Conservation (phyloP, 2,888 invertebrate species). For the Troides aeacus region DNA sequence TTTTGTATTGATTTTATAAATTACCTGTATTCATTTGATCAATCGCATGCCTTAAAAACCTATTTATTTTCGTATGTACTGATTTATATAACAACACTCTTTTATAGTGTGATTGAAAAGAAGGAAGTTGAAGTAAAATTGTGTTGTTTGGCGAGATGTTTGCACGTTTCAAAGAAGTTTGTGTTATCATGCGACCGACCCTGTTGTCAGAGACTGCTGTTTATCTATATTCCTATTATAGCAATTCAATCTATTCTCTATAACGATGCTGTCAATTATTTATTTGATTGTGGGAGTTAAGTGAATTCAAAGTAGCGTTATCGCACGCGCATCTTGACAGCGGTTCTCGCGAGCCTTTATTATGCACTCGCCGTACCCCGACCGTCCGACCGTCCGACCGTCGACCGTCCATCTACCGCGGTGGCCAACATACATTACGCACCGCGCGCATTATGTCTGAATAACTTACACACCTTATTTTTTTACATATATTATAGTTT, state of each 20-base stretch:
- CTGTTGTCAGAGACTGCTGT: conserved; percentile 30
- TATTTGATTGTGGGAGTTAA: conserved; percentile 25
- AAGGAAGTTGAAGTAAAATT: conserved; percentile 49
- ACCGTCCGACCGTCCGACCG: conserved; percentile 36
- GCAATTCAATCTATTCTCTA: conserved; percentile 21
- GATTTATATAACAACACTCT: no score
- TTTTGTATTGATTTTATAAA: background rate
- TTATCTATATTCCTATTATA: background rate
- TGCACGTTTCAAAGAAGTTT: conserved; percentile 51
- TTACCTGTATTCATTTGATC: background rate
- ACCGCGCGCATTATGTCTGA: conserved; percentile 46
- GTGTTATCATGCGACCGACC: conserved; percentile 13
- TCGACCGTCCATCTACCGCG: conserved; percentile 42
- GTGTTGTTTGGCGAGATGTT: conserved; percentile 46
- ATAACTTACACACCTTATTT: conserved; percentile 37
- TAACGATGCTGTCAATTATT: conserved; percentile 26
- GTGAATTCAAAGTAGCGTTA: conserved; percentile 43
- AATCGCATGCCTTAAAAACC: no score
- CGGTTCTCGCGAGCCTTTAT: conserved; percentile 47
- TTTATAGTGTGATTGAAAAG: conserved; percentile 42
- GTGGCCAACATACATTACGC: conserved; percentile 60
- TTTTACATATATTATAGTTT: conserved; percentile 23
- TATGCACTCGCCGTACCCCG: conserved; percentile 60
- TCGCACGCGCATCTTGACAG: conserved; percentile 68
- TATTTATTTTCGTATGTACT: no score